Percentiles rank a stretch among this genome's conserved stretches.
Evolutionary conservation across 2,888 invertebrate genomes (phyloP).

Genomic region (Ramazzottius varieornatus): DNA sequence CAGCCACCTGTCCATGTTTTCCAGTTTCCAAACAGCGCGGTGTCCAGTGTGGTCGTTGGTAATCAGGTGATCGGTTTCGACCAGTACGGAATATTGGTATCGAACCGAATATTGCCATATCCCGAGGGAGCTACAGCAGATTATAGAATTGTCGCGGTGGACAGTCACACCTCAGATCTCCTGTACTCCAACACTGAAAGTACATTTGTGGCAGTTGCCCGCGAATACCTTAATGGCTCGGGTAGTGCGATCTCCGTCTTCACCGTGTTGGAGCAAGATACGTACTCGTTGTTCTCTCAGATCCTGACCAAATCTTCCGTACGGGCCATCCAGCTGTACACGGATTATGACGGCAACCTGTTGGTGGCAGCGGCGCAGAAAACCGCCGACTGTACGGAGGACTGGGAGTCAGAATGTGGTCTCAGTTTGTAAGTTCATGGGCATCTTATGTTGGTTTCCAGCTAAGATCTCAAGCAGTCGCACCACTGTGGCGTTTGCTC

Average conservation of each 20-base stretch:
- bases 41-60: no score
- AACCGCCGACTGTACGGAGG: not conserved
- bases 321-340: not conserved
- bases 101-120: no score
- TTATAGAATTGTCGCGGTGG: not conserved
- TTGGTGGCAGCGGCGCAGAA: not conserved
- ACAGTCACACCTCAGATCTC: not conserved
- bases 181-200: not conserved
- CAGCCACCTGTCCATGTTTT: no score
- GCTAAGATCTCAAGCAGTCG: no score
- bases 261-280: not conserved
- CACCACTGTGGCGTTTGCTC: no score
- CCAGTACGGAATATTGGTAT: no score
- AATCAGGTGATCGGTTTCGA: no score
- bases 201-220: not conserved
- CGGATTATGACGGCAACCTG: not conserved
- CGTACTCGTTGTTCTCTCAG: not conserved
- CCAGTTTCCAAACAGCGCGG: no score
- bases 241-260: not conserved
- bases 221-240: not conserved
- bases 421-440: constrained; percentile 1
- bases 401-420: not conserved
- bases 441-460: no score
- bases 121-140: not conserved
- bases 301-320: not conserved